phyloP scores from a whole-genome alignment of 2,797 vertebrate species.

The Aselliscus stoliczkanus region DNA sequence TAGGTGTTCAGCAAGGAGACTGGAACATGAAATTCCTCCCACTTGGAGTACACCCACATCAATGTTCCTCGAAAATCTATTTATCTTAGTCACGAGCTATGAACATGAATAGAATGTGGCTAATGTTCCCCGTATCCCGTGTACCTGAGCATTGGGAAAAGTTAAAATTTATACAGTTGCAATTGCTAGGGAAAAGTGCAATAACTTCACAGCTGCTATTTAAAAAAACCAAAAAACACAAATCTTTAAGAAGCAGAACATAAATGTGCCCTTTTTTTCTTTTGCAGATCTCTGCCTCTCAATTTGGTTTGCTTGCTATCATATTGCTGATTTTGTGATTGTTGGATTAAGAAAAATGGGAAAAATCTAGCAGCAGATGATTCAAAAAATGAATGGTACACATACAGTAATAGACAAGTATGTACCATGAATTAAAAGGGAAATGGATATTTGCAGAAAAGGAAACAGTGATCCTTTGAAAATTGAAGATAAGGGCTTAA shows the following conservation, averaged over 20 bases:
- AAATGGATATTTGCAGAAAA: constrained; percentile 38
- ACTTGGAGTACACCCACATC: constrained; percentile 76
- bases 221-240: no score
- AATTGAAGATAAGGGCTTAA: constrained; percentile 53
- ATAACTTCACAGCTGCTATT: constrained; percentile 39
- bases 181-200: constrained; percentile 62
- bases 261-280: neutral
- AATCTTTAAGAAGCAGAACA: constrained; percentile 42
- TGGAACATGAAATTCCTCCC: constrained; percentile 80
- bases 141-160: constrained; percentile 58
- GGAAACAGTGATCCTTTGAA: constrained; percentile 45
- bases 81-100: constrained; percentile 81
- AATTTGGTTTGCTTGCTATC: neutral
- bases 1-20: constrained; percentile 73
- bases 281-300: constrained; percentile 15
- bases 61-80: constrained; percentile 77
- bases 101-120: constrained; percentile 77
- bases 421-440: constrained; percentile 11
- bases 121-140: constrained; percentile 69
- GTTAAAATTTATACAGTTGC: constrained; percentile 66
- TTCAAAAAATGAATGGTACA: neutral
- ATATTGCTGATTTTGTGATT: constrained; percentile 38
- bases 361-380: constrained; percentile 30
- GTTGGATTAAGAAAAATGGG: constrained; percentile 36
- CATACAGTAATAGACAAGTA: constrained; percentile 9